Evolutionary conservation across 2,113 vertebrate genomes (phyloP).

Genomic region (Phyllostomus hastatus): DNA sequence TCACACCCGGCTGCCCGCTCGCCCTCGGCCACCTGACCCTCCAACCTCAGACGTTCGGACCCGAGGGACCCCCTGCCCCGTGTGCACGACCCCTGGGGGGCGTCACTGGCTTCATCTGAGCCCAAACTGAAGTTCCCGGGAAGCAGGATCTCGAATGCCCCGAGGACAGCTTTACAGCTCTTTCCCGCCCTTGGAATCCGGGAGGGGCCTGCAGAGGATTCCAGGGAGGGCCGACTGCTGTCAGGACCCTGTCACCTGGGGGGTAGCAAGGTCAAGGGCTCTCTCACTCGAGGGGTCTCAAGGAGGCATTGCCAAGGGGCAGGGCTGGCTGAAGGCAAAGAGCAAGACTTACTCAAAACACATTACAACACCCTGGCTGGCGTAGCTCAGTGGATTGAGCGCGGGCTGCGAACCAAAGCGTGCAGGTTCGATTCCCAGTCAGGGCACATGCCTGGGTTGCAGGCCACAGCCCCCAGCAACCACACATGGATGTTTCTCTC

Average conservation of each 20-base stretch:
- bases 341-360: neutral
- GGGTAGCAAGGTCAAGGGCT: neutral
- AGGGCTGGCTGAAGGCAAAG: neutral
- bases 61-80: too few relatives aligned
- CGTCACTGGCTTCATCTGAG: neutral
- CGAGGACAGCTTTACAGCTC: neutral
- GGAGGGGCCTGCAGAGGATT: too few relatives aligned
- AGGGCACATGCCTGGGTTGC: too few relatives aligned
- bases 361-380: too few relatives aligned
- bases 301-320: neutral
- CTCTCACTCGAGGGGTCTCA: neutral
- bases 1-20: accelerated
- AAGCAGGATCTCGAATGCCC: neutral
- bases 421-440: too few relatives aligned
- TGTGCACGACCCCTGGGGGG: neutral
- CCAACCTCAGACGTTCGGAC: accelerated
- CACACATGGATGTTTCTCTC: too few relatives aligned
- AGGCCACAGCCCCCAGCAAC: too few relatives aligned
- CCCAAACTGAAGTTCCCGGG: neutral
- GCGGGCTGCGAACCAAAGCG: too few relatives aligned
- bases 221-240: neutral
- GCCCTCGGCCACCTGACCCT: neutral
- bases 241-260: too few relatives aligned
- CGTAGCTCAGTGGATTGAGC: too few relatives aligned
- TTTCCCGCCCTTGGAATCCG: neutral